Conservation (phyloP, 2,113 vertebrate species). For the Platysteira castanea region DNA sequence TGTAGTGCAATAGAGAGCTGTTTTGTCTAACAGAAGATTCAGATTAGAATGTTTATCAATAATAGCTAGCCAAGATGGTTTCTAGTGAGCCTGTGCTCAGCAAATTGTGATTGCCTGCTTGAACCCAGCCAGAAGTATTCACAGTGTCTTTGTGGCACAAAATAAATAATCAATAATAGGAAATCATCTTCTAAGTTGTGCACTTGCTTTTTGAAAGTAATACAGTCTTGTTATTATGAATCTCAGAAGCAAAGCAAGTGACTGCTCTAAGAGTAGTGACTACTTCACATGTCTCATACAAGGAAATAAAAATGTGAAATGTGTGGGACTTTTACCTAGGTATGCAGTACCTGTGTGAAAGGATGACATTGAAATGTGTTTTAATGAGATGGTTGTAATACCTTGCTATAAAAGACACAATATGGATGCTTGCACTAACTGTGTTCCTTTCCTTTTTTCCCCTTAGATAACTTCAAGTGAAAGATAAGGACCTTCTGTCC, state of each 20-base stretch:
- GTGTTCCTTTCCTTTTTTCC: not conserved
- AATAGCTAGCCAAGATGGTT: not conserved
- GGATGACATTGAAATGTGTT: not conserved
- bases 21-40: not conserved
- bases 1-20: not conserved
- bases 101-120: not conserved
- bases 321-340: not conserved
- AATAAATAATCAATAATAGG: not conserved
- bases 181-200: not conserved
- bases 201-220: not conserved
- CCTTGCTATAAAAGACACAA: not conserved
- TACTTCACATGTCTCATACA: not conserved
- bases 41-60: not conserved
- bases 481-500: conserved; percentile 33
- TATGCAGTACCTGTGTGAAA: not conserved
- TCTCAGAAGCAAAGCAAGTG: not conserved
- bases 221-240: not conserved
- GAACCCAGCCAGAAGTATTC: not conserved
- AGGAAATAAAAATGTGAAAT: not conserved
- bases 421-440: not conserved
- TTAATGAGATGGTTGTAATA: not conserved
- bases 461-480: conserved; percentile 2
- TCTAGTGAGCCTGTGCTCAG: not conserved
- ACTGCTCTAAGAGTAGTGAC: not conserved
- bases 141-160: not conserved